Evolutionary conservation across 2,888 invertebrate genomes (phyloP), one percentile per base, ranked within the genome.

Genomic region (Silvanus unidentatus): DNA sequence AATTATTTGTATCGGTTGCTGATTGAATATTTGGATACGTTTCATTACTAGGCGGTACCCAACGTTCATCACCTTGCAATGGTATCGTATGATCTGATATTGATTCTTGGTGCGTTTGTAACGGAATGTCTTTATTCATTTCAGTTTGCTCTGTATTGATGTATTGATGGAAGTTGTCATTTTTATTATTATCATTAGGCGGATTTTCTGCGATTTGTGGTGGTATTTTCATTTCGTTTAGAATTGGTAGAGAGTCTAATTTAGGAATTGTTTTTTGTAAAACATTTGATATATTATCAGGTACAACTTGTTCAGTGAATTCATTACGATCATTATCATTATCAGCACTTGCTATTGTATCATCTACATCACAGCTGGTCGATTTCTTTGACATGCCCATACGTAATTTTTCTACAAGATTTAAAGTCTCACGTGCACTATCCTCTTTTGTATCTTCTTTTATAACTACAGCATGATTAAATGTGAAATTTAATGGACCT

Each of bases 381-480:
- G 81, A 78, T 67, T 84, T 86, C 63, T 85, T 84, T 27, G 77
- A 78, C 58, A 86, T 74, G 62, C 83, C 82, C 77, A 84, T 79
- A 39, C 91, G 76, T 12, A 93, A 72, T 62, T 92, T 88, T 63
- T 91, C 88, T 2, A 93, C 87, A 16, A 93, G 75, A 71, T 89
- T 85, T 48, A 88, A 73, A 0, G 92, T 92, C 66, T 89, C 91
- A 50, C 87, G 77, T 0, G 87, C 86, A 57, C 86, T 86, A 59
- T 87, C 86, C 66, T 91, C 91, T 63, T 86, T 86, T 2, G 85
- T 81, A 64, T 88, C 87, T 63, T 86, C 86, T 62, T 85, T 84
- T 62, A 85, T 82, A 51, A 85, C 47, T 73, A 60, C 81, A 52
- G 82, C 81, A 36, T 79, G 79, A 52, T 78, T 80, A 45, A 82